Evolutionary conservation across 2,113 vertebrate genomes (phyloP).

Genomic region (Natator depressus): DNA sequence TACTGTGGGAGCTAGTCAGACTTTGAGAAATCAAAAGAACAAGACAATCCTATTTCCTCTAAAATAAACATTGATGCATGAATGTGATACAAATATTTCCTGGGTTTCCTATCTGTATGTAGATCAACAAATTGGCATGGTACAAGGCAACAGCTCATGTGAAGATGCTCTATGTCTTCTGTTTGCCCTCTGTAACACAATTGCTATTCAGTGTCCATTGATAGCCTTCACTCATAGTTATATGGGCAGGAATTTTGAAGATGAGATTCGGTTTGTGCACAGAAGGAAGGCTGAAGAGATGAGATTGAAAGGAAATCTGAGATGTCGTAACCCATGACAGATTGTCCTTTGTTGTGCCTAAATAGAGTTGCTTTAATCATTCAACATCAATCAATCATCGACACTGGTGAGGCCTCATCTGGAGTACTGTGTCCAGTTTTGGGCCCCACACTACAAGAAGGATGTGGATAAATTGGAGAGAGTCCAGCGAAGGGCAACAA

Average conservation of each 20-base stretch:
- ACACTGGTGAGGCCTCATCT: too few relatives aligned
- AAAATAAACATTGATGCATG: not conserved
- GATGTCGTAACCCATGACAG: not conserved
- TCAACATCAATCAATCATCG: too few relatives aligned
- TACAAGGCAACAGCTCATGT: not conserved
- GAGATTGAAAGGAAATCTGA: not conserved
- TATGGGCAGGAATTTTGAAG: not conserved
- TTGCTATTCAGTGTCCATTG: not conserved
- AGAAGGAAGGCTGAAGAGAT: not conserved
- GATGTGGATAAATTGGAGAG: too few relatives aligned
- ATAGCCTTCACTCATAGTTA: not conserved
- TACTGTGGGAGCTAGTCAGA: not conserved
- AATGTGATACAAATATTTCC: not conserved
- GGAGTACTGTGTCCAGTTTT: too few relatives aligned
- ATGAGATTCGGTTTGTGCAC: not conserved
- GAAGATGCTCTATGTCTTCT: not conserved
- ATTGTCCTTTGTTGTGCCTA: not conserved
- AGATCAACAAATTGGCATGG: rapidly evolving
- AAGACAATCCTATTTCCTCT: not conserved
- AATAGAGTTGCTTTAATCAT: not conserved
- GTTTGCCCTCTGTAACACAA: not conserved
- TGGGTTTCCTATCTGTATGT: not conserved
- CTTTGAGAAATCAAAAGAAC: not conserved
- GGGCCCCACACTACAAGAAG: too few relatives aligned
- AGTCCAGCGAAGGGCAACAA: too few relatives aligned